phyloP scores from a whole-genome alignment of 2,113 vertebrate species.

The Montifringilla adamsi region DNA sequence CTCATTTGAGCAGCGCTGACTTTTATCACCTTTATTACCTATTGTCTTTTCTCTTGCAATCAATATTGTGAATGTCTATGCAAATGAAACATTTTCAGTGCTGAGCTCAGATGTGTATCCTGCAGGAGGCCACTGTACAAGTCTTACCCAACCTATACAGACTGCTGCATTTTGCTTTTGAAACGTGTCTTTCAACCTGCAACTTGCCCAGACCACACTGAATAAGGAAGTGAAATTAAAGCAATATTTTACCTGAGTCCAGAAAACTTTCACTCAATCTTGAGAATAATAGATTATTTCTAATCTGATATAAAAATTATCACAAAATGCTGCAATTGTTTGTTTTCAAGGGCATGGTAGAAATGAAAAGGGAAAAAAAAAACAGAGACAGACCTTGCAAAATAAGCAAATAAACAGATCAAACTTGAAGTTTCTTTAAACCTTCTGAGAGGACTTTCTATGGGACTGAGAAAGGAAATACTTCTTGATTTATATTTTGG shows the following conservation, averaged over 20 bases:
- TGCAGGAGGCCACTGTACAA: background rate
- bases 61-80: background rate
- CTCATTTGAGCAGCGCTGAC: background rate
- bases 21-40: constrained; percentile 10
- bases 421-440: background rate
- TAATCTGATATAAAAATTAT: background rate
- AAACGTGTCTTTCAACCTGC: background rate
- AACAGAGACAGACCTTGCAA: background rate
- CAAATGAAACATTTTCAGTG: constrained; percentile 1
- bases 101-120: background rate
- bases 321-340: background rate
- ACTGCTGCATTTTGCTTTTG: background rate
- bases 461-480: background rate
- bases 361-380: background rate
- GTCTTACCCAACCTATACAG: background rate
- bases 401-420: background rate
- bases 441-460: background rate
- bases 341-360: background rate
- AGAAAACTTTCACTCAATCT: background rate
- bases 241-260: background rate
- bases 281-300: background rate
- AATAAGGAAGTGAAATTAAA: background rate
- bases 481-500: background rate
- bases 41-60: background rate
- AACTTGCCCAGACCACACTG: background rate